A percentile compares a stretch with the other conserved stretches of the same genome.
phyloP scores from a whole-genome alignment of 2,113 vertebrate genomes.

The Trogon surrucura region DNA sequence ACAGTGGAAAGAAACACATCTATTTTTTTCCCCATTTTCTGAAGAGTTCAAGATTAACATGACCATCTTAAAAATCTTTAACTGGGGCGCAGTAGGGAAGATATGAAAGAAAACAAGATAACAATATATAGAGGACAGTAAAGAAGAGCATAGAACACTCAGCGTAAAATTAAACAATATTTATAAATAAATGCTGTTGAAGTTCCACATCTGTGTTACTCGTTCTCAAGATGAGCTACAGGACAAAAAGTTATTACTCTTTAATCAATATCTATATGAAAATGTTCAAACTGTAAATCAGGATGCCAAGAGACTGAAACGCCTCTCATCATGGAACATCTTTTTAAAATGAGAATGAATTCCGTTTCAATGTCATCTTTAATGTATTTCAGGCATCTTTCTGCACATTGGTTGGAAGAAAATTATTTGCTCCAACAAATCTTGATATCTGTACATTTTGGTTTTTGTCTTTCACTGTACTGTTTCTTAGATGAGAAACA shows the following conservation, averaged over 20 bases:
- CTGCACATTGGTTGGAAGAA: not conserved
- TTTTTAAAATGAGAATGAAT: slow-evolving; percentile 7
- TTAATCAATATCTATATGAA: slow-evolving; percentile 22
- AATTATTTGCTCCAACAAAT: not conserved
- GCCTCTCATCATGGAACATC: not conserved
- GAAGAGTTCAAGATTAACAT: not conserved
- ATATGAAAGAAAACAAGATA: not conserved
- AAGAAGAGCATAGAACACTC: not conserved
- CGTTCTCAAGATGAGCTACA: not conserved
- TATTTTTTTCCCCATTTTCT: not conserved
- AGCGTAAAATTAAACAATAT: not conserved
- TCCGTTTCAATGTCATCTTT: not conserved
- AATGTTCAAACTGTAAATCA: not conserved
- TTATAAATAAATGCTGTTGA: not conserved
- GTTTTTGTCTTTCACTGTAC: not conserved
- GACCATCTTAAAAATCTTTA: not conserved
- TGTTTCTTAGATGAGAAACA: not conserved
- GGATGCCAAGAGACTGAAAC: not conserved
- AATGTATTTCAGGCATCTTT: slow-evolving; percentile 2
- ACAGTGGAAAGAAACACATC: not conserved
- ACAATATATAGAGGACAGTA: not conserved
- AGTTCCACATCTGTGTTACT: not conserved
- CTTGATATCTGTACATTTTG: not conserved
- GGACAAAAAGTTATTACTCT: not conserved
- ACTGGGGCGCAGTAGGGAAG: rapidly evolving